These are phyloP conservation scores for Dryocosmus kuriphilus DNA, from an alignment of 2,888 invertebrate species.

Conservation along the genomic window DNA sequence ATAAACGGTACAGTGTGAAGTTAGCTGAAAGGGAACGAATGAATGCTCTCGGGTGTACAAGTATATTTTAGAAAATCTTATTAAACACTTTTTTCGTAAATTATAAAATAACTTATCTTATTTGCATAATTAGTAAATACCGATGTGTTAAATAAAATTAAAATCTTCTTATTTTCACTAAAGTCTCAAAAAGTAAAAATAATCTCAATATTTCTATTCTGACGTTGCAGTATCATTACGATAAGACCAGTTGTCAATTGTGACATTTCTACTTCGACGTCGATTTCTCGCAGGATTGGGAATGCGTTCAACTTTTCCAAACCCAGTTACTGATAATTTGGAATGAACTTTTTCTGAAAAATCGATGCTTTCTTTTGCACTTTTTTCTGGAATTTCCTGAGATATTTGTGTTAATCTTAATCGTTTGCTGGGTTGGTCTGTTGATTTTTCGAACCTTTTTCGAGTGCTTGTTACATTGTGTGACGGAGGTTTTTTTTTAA, in stretches of 20 bases:
- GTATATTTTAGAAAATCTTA: neutral
- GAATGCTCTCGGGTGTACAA: too few relatives aligned
- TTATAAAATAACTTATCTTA: neutral
- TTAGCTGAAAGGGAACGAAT: too few relatives aligned
- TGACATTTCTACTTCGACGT: neutral
- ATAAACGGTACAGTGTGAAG: too few relatives aligned
- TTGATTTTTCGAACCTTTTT: slow-evolving; percentile 5
- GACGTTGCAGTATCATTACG: neutral
- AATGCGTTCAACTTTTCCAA: slow-evolving; percentile 17
- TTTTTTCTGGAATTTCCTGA: neutral
- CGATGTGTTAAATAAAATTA: neutral
- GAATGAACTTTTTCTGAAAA: neutral
- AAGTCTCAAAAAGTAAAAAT: neutral
- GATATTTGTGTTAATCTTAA: neutral
- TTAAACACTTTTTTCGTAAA: neutral
- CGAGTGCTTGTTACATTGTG: slow-evolving; percentile 19
- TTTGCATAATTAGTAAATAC: neutral
- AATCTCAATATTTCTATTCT: neutral
- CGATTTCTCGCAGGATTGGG: neutral
- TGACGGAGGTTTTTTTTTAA: neutral
- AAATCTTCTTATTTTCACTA: neutral
- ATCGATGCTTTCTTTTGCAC: neutral
- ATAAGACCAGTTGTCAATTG: neutral
- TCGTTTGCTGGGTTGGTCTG: slow-evolving; percentile 5
- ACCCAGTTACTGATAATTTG: neutral